These are phyloP conservation scores for Beroe forskalii DNA, from an alignment of 37 sponge, comb jelly and placozoan genomes.

Conservation along the genomic window DNA sequence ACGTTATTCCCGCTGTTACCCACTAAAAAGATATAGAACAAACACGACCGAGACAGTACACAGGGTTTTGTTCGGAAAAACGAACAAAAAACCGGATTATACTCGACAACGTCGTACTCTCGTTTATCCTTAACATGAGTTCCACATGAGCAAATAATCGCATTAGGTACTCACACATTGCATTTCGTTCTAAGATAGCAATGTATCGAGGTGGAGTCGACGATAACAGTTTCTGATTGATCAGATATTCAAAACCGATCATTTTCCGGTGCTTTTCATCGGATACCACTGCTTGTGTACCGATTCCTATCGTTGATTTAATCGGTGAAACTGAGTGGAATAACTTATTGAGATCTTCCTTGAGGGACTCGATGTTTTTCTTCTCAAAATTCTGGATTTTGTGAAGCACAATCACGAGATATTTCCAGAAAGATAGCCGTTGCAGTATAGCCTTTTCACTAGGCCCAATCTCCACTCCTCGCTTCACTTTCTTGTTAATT, in stretches of 20 bases:
- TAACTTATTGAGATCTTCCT: not conserved
- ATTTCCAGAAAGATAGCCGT: conserved; percentile 26
- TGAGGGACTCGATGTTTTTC: conserved; percentile 6
- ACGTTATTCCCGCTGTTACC: conserved; percentile 8
- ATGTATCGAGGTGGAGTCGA: conserved; percentile 54
- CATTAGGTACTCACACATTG: conserved; percentile 13
- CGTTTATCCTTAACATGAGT: not conserved
- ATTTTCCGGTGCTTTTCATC: conserved; percentile 19
- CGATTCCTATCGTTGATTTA: not conserved
- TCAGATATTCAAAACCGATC: conserved; percentile 45
- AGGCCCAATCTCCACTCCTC: conserved; percentile 3
- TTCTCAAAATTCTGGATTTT: conserved; percentile 39
- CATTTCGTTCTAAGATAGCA: not conserved
- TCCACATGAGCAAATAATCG: conserved; percentile 41
- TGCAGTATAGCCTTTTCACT: not conserved
- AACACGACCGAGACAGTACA: conserved; percentile 32
- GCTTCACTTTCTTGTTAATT: conserved; percentile 22
- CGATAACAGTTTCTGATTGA: conserved; percentile 26
- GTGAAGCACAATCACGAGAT: conserved; percentile 22
- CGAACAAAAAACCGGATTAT: conserved; percentile 50
- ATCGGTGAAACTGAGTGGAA: conserved; percentile 22
- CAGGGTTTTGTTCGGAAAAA: conserved; percentile 44
- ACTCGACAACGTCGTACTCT: conserved; percentile 1
- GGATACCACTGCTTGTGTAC: conserved; percentile 16
- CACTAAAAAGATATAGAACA: conserved; percentile 31